Evolutionary conservation across 2,113 vertebrate genomes (phyloP).

Genomic region (Fregetta grallaria): DNA sequence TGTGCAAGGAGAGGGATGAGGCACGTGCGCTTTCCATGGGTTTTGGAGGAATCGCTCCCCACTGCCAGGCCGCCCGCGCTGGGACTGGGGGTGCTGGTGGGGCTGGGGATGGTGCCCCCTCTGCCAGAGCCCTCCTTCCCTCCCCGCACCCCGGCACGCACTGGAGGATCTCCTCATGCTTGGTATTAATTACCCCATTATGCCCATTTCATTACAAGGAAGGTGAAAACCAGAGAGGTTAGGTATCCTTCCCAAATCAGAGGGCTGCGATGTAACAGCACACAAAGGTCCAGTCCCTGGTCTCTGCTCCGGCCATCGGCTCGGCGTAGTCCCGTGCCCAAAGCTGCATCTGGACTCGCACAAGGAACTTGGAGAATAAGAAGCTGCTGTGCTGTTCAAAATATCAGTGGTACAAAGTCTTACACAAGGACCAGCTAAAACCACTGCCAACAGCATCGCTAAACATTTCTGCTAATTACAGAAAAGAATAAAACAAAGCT

Average conservation of each 20-base stretch:
- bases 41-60: background rate
- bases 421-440: background rate
- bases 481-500: background rate
- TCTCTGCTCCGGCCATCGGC: background rate
- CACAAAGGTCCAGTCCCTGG: accelerated
- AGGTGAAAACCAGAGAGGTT: background rate
- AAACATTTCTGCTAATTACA: background rate
- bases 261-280: no score
- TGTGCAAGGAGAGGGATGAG: background rate
- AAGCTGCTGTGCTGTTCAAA: background rate
- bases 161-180: background rate
- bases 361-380: background rate
- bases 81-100: no score
- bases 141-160: accelerated
- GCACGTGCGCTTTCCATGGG: accelerated
- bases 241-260: background rate
- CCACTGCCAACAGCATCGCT: background rate
- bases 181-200: background rate
- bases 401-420: background rate
- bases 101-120: background rate
- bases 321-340: accelerated
- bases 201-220: background rate
- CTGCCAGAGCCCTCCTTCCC: background rate
- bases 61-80: accelerated
- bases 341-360: background rate